Evolutionary conservation across 2,113 vertebrate genomes (phyloP), one percentile per base, ranked within the genome.

Genomic region (Notarius lentiginosus): DNA sequence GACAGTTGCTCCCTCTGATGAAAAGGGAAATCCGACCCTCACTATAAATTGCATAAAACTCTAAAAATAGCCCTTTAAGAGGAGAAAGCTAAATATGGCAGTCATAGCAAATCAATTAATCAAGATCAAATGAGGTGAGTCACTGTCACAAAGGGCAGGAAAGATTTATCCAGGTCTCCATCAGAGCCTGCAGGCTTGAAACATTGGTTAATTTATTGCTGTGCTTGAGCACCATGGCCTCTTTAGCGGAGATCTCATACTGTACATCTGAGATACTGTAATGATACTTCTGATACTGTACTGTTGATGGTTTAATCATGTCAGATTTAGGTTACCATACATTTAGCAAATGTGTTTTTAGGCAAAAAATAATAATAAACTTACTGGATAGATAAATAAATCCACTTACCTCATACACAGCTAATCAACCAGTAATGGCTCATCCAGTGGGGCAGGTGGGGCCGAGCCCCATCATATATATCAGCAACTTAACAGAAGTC

Each of bases 21-120:
- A 65, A 88, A 80, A 82, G 58, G 60, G 63, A 82, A 87, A 87
- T 85, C 61, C 55, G 82, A 89, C 30, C 86, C 68, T 82, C 34
- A 49, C 53, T 30, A 68, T 81, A 68, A 88, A 66, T 41, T 89
- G 55, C 70, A 77, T 56, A 76, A 76, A 83, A 65, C 8, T 75
- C 70, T 76, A 76, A 76, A 76, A 65, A 87, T 75, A 87, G 79
- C 47, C 53, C n/a, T 72, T 82, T 49, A 82, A 55, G 24, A 75
- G n/a, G 66, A 53, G 34, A 75, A 68, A 20, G 66, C 68, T 87
- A 79, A 87, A 87, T 75, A 87, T 82, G 66, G 79, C 24, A 82
- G 58, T 53, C 27, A 82, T 20, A 60, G 34, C 27, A 82, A 82
- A 82, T 87, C 85, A 82, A 68, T 75, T 53, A 55, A 86, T 86